Evolutionary conservation across 30 jellyfish, hydroid and myxozoan species (phyloP).

Genomic region (Aurelia sp.): DNA sequence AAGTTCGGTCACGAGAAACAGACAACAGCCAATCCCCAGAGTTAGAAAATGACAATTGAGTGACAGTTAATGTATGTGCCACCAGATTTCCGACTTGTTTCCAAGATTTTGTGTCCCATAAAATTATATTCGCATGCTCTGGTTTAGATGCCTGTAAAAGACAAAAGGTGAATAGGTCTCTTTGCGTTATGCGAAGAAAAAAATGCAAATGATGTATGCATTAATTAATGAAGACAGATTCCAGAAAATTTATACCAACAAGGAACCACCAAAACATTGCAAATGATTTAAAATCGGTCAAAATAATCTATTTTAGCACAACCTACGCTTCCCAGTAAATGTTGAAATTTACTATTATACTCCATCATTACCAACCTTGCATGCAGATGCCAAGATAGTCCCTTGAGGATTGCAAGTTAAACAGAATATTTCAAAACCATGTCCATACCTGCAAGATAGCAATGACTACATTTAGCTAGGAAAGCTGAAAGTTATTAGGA

Average conservation of each 20-base stretch:
- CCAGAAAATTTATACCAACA: no score
- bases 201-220: no score
- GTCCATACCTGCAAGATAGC: constrained; percentile 78
- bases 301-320: no score
- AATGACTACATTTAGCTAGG: no score
- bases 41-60: constrained; percentile 85
- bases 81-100: constrained; percentile 72
- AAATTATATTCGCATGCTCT: constrained; percentile 84
- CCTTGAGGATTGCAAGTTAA: constrained; percentile 85
- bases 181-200: no score
- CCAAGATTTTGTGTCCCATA: constrained; percentile 95
- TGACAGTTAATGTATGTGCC: constrained; percentile 92
- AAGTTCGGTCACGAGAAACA: constrained; percentile 96
- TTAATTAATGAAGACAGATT: no score
- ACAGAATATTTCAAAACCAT: constrained; percentile 88
- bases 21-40: constrained; percentile 81
- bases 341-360: no score
- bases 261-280: no score
- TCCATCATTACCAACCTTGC: constrained; percentile 88
- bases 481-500: no score
- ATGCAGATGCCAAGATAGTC: constrained; percentile 84
- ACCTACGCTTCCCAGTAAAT: no score
- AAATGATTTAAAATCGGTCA: no score
- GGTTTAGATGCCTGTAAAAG: constrained; percentile 81
- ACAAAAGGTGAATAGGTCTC: no score